A percentile compares a stretch with the other conserved stretches of the same genome.
These are phyloP conservation scores for Panthera tigris DNA, from an alignment of 2,113 vertebrate genomes.

Conservation along the genomic window DNA sequence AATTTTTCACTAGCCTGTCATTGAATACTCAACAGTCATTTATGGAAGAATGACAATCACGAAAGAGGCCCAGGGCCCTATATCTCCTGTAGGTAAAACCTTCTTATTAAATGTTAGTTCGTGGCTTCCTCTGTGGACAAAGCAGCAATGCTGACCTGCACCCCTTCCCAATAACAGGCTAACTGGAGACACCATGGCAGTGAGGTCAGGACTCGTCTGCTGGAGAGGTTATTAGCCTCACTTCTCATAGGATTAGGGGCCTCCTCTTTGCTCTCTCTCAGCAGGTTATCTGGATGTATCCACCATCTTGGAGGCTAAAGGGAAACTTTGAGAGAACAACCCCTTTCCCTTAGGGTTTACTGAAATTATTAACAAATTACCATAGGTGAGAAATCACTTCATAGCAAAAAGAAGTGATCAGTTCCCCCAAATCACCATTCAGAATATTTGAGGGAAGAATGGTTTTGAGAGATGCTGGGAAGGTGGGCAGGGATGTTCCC, in stretches of 20 bases:
- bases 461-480: background rate
- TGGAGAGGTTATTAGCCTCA: background rate
- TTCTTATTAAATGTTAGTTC: background rate
- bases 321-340: background rate
- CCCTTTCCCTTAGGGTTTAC: background rate
- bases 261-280: background rate
- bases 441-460: background rate
- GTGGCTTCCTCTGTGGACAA: background rate
- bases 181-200: background rate
- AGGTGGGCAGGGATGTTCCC: background rate
- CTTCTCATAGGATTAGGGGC: background rate
- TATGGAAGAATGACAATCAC: background rate
- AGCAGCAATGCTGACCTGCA: background rate
- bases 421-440: background rate
- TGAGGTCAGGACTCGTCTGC: background rate
- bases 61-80: background rate
- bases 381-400: background rate
- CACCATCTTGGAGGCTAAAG: background rate
- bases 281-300: background rate
- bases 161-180: background rate
- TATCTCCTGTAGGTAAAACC: background rate
- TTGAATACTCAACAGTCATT: background rate
- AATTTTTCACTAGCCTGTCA: background rate
- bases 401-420: background rate
- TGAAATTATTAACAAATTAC: conserved; percentile 26